These are phyloP conservation scores for Heteropelma amictum DNA, from an alignment of 2,888 invertebrate genomes.

Conservation along the genomic window DNA sequence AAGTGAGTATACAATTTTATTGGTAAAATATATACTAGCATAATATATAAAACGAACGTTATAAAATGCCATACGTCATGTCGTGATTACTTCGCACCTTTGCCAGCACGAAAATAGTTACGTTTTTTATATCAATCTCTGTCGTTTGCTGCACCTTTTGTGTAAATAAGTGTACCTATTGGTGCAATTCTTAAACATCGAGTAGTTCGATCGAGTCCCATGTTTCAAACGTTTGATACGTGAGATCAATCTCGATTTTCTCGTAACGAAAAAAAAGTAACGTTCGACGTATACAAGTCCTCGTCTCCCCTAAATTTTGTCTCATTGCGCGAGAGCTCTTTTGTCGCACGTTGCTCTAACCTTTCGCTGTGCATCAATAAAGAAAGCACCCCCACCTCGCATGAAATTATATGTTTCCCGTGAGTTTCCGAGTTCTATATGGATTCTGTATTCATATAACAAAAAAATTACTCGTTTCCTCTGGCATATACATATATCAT, in stretches of 20 bases:
- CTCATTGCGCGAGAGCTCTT: slow-evolving; percentile 31
- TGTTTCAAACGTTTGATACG: slow-evolving; percentile 46
- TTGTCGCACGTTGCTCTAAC: background rate
- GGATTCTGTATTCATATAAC: slow-evolving; percentile 42
- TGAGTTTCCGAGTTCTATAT: background rate
- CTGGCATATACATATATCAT: background rate
- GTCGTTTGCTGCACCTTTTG: background rate
- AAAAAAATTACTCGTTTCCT: slow-evolving; percentile 7
- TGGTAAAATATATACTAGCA: too few species aligned
- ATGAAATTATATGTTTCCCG: slow-evolving; percentile 73
- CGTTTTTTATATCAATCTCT: background rate
- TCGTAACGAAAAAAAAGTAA: slow-evolving; percentile 10
- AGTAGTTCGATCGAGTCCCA: slow-evolving; percentile 50
- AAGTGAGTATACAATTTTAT: too few species aligned
- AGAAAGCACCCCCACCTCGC: slow-evolving; percentile 64
- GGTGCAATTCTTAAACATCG: slow-evolving; percentile 49
- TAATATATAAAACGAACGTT: too few species aligned
- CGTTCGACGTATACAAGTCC: slow-evolving; percentile 34
- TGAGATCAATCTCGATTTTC: slow-evolving; percentile 57
- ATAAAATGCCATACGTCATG: too few species aligned
- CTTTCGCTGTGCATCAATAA: slow-evolving; percentile 21
- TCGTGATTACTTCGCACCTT: too few species aligned
- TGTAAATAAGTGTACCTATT: slow-evolving; percentile 55
- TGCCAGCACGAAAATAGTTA: background rate
- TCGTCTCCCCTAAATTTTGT: slow-evolving; percentile 52